phyloP scores from a whole-genome alignment of 2,888 invertebrate species.

The Diploptera punctata region DNA sequence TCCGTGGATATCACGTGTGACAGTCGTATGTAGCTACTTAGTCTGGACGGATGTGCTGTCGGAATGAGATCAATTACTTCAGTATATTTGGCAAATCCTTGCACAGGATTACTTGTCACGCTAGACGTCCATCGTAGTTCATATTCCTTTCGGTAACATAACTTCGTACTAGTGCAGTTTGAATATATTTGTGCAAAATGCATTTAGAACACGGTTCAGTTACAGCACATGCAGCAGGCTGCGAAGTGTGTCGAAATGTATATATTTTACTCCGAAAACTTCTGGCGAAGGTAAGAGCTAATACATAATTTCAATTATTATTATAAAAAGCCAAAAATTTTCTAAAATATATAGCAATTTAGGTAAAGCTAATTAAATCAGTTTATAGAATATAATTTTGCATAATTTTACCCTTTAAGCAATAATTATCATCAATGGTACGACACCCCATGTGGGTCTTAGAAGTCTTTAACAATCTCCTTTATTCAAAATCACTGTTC shows the following conservation, averaged over 20 bases:
- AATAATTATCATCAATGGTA: no score
- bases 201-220: neutral
- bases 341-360: no score
- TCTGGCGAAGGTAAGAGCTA: conserved; percentile 71
- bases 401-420: no score
- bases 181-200: neutral
- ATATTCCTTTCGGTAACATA: neutral
- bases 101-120: neutral
- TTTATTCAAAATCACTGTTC: no score
- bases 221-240: conserved; percentile 48
- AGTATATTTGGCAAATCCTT: neutral
- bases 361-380: no score
- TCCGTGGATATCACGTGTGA: neutral
- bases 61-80: neutral
- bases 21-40: neutral
- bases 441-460: no score
- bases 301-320: no score
- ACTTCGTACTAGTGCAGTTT: neutral
- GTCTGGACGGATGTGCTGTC: neutral
- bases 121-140: neutral
- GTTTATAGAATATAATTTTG: no score
- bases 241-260: conserved; percentile 78
- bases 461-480: no score
- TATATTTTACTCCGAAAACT: conserved; percentile 71
- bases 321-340: no score